Evolutionary conservation across 2,888 invertebrate genomes (phyloP).

Genomic region (Formica aserva): DNA sequence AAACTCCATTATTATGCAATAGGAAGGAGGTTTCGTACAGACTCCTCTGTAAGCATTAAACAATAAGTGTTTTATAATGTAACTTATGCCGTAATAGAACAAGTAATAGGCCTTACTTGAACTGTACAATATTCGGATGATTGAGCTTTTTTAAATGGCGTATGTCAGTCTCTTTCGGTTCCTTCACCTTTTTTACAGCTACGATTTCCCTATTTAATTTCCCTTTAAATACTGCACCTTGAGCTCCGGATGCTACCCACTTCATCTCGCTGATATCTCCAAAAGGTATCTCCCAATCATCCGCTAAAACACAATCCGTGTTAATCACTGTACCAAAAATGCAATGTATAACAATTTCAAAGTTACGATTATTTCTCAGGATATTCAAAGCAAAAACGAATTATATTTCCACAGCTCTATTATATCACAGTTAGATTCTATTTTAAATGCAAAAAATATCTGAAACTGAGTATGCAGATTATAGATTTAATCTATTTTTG

Average conservation of each 20-base stretch:
- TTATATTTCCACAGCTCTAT: neutral
- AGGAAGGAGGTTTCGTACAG: slow-evolving; percentile 96
- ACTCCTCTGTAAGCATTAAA: slow-evolving; percentile 90
- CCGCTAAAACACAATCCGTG: slow-evolving; percentile 84
- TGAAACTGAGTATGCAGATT: neutral
- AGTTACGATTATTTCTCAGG: neutral
- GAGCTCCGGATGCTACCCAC: slow-evolving; percentile 98
- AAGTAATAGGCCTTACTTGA: slow-evolving; percentile 87
- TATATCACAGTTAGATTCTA: neutral
- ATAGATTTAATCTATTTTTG: slow-evolving; percentile 6
- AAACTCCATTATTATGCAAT: slow-evolving; percentile 99
- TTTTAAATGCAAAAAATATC: neutral
- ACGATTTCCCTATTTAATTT: slow-evolving; percentile 93
- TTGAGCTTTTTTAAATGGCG: slow-evolving; percentile 96
- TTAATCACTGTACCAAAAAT: neutral
- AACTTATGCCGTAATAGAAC: neutral
- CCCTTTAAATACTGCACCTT: slow-evolving; percentile 97
- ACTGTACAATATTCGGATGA: slow-evolving; percentile 97
- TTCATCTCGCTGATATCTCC: slow-evolving; percentile 95
- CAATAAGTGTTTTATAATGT: slow-evolving; percentile 18
- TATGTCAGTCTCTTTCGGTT: slow-evolving; percentile 97
- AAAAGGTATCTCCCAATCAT: slow-evolving; percentile 98
- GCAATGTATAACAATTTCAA: neutral
- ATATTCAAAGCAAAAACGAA: neutral
- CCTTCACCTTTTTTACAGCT: slow-evolving; percentile 98